A percentile compares a stretch with the other conserved stretches of the same genome.
Evolutionary conservation across 1,140 invertebrate species (phyloP).

Genomic region (Drosophila teissieri): DNA sequence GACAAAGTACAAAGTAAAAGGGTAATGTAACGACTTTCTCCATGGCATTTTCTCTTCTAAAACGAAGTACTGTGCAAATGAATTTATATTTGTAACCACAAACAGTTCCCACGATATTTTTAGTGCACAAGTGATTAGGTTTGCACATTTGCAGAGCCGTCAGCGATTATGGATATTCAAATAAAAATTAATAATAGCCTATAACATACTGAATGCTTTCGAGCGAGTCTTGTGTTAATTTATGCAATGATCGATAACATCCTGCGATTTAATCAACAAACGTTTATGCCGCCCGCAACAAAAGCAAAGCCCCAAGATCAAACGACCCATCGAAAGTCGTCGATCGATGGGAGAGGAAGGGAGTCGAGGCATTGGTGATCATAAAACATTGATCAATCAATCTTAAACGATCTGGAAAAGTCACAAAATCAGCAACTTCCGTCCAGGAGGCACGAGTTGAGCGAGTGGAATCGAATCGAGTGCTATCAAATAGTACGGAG

Average conservation of each 20-base stretch:
- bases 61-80: too few relatives aligned
- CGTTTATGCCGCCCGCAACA: constrained; percentile 46
- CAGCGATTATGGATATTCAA: constrained; percentile 15
- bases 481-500: constrained; percentile 18
- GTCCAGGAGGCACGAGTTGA: constrained; percentile 55
- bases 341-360: too few relatives aligned
- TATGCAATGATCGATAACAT: constrained; percentile 83
- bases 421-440: constrained; percentile 82
- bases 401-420: constrained; percentile 70
- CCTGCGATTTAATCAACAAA: constrained; percentile 78
- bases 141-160: background rate
- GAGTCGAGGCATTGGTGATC: constrained; percentile 58
- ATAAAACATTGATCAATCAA: constrained; percentile 79
- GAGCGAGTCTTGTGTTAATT: constrained; percentile 61
- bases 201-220: constrained; percentile 10
- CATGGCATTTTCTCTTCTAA: too few relatives aligned
- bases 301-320: constrained; percentile 65
- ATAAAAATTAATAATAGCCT: constrained; percentile 58
- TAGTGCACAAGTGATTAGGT: background rate
- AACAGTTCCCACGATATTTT: constrained; percentile 1
- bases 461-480: constrained; percentile 37
- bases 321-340: constrained; percentile 32
- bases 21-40: background rate
- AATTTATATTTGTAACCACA: too few relatives aligned
- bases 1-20: background rate